Conservation (phyloP, 2,888 invertebrate species). For the Andrena hattorfiana region DNA sequence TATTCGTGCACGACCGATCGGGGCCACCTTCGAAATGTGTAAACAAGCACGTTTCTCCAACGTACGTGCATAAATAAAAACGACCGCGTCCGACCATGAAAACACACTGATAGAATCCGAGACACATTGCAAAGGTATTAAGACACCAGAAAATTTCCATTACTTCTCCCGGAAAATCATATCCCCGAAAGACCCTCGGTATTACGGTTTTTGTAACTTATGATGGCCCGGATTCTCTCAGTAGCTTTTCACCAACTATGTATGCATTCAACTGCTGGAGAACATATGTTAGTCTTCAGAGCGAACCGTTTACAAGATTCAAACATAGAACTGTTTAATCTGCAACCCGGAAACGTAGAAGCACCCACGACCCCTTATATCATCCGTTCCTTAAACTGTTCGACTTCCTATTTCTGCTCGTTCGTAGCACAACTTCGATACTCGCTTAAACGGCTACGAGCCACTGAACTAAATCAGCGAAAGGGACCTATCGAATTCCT, state of each 20-base stretch:
- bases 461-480: no score
- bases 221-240: neutral
- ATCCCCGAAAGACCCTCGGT: neutral
- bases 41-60: neutral
- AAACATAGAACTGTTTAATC: slow-evolving; percentile 20
- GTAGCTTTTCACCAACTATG: neutral
- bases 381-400: neutral
- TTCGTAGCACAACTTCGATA: neutral
- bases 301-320: slow-evolving; percentile 15
- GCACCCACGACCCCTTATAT: neutral
- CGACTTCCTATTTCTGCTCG: neutral
- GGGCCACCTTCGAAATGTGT: neutral
- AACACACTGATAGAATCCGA: neutral
- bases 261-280: neutral
- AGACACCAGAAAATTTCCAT: neutral
- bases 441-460: no score
- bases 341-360: neutral
- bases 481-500: no score
- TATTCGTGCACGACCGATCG: neutral
- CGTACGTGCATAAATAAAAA: neutral
- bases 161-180: no score
- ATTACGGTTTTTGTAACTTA: neutral
- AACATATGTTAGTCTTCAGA: slow-evolving; percentile 10
- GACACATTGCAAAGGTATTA: neutral
- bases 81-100: neutral